Evolutionary conservation across 2,797 vertebrate species (phyloP).

Genomic region (Notolepis coatsorum): DNA sequence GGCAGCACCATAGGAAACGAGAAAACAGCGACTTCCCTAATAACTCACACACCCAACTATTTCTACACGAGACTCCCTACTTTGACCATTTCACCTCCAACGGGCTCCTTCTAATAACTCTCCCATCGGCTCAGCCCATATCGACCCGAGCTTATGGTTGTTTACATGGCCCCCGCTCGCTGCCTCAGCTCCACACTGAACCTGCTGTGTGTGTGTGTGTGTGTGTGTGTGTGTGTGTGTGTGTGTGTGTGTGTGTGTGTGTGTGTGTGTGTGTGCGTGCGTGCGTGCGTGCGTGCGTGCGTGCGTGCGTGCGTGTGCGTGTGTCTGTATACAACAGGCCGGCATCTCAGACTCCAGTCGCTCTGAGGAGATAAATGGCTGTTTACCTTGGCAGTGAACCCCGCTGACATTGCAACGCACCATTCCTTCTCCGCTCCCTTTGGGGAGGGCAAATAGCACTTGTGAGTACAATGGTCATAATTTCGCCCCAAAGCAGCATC

Average conservation of each 20-base stretch:
- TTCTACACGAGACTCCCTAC: neutral
- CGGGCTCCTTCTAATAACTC: neutral
- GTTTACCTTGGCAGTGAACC: slow-evolving; percentile 68
- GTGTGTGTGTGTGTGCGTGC: no score
- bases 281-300: no score
- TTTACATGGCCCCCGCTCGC: neutral
- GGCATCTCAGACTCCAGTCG: slow-evolving; percentile 40
- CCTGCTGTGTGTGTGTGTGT: slow-evolving; percentile 25
- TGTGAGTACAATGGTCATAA: slow-evolving; percentile 49
- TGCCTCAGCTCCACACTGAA: slow-evolving; percentile 13
- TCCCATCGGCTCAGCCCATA: neutral
- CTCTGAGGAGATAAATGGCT: slow-evolving; percentile 44
- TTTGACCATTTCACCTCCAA: no score
- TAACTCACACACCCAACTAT: slow-evolving; percentile 7
- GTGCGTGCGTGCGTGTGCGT: slow-evolving; percentile 20
- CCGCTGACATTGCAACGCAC: slow-evolving; percentile 44
- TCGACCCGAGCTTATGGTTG: neutral
- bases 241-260: no score
- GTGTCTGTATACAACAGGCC: slow-evolving; percentile 22
- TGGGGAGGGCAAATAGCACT: slow-evolving; percentile 46
- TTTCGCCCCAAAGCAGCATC: slow-evolving; percentile 38
- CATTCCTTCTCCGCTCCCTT: slow-evolving; percentile 47
- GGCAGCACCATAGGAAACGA: neutral
- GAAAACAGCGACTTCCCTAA: slow-evolving; percentile 1
- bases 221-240: no score